phyloP scores from a whole-genome alignment of 2,797 vertebrate genomes.

The Pangasius djambal region DNA sequence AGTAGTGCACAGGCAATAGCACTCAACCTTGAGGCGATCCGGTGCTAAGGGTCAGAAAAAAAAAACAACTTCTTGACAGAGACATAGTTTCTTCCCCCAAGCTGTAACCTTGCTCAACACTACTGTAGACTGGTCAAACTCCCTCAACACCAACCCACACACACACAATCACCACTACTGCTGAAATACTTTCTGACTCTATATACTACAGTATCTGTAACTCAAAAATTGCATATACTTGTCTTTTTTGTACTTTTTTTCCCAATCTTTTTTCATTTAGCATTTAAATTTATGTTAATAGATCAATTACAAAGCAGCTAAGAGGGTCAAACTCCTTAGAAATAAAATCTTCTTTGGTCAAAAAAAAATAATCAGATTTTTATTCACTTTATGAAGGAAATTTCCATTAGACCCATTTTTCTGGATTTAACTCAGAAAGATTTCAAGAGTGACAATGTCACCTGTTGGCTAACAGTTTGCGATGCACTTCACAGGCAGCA shows the following conservation, averaged over 20 bases:
- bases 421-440: not conserved
- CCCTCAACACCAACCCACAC: not conserved
- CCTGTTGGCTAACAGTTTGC: too few species aligned
- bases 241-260: not conserved
- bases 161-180: not conserved
- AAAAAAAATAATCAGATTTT: not conserved
- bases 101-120: conserved; percentile 13
- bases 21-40: not conserved
- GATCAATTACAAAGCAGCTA: not conserved
- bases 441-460: not conserved
- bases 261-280: not conserved
- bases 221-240: not conserved
- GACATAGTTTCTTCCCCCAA: not conserved
- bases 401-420: not conserved
- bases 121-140: not conserved
- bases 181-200: not conserved
- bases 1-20: not conserved
- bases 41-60: conserved; percentile 4
- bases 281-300: not conserved
- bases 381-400: not conserved
- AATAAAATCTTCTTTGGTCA: not conserved
- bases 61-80: conserved; percentile 3
- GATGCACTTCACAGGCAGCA: too few species aligned
- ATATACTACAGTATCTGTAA: not conserved
- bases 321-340: not conserved